These are phyloP conservation scores for Patella vulgata DNA, from an alignment of 1,140 invertebrate genomes.

Conservation along the genomic window DNA sequence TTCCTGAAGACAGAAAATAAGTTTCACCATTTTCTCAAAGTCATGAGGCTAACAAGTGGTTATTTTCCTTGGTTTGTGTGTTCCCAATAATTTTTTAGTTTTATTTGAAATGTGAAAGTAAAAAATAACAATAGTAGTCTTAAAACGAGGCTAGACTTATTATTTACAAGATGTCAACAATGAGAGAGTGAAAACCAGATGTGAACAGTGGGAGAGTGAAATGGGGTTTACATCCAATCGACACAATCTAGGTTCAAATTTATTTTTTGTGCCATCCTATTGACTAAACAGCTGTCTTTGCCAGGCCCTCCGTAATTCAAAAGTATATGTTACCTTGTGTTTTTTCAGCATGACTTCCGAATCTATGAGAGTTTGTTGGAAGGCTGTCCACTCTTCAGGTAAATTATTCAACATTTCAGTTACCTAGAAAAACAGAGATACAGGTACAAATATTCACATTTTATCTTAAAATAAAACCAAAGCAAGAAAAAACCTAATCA, in stretches of 20 bases:
- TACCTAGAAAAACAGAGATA: slow-evolving; percentile 64
- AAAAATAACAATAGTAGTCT: too few relatives aligned
- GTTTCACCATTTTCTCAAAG: too few relatives aligned
- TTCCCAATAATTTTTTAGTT: neutral
- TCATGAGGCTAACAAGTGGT: too few relatives aligned
- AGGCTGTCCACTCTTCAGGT: slow-evolving; percentile 74
- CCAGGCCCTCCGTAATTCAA: too few relatives aligned
- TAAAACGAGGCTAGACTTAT: too few relatives aligned
- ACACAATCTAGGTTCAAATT: too few relatives aligned
- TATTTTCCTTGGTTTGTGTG: too few relatives aligned
- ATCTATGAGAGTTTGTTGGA: slow-evolving; percentile 74
- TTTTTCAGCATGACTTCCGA: slow-evolving; percentile 75
- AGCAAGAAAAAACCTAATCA: neutral
- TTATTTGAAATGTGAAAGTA: slow-evolving; percentile 6
- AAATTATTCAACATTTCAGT: slow-evolving; percentile 73
- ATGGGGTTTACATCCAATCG: neutral
- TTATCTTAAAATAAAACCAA: neutral
- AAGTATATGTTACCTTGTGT: slow-evolving; percentile 78
- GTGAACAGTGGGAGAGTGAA: too few relatives aligned
- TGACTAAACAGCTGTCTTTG: too few relatives aligned
- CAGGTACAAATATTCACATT: neutral
- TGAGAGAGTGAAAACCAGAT: too few relatives aligned
- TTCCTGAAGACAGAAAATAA: slow-evolving; percentile 63
- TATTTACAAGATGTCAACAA: too few relatives aligned
- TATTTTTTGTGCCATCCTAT: too few relatives aligned